These are phyloP conservation scores for Dicaeum eximium DNA, from an alignment of 2,113 vertebrate species.

Conservation along the genomic window DNA sequence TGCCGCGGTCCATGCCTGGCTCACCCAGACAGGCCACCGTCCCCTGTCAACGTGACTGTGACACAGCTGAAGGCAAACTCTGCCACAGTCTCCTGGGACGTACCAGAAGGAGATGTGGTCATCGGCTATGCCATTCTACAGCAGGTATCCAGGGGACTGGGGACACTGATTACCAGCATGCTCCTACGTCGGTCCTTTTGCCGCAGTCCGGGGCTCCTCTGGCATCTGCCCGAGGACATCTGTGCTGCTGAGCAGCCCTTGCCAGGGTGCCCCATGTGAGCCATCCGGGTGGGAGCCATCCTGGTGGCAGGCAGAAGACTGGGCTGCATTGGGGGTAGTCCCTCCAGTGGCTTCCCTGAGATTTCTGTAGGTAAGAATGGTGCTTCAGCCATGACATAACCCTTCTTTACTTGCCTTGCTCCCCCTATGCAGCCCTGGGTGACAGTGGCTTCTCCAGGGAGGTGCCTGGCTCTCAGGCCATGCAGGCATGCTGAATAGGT, in stretches of 20 bases:
- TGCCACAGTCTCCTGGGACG: conserved; percentile 94
- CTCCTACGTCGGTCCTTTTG: background rate
- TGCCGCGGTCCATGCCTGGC: background rate
- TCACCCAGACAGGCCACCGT: conserved; percentile 86
- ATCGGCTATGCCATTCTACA: conserved; percentile 97
- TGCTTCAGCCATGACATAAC: background rate
- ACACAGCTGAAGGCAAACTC: conserved; percentile 93
- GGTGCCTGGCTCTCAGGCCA: background rate
- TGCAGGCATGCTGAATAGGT: background rate
- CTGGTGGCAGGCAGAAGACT: background rate
- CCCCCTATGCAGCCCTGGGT: background rate
- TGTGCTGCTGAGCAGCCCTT: background rate
- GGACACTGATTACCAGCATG: background rate
- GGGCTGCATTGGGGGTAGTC: background rate
- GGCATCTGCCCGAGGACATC: background rate
- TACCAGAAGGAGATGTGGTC: conserved; percentile 93
- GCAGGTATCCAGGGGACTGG: conserved; percentile 77
- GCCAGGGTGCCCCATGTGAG: background rate
- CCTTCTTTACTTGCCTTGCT: background rate
- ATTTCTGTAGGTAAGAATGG: background rate
- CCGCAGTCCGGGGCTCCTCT: background rate
- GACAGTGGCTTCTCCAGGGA: background rate
- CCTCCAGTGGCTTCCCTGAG: background rate
- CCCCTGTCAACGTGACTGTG: conserved; percentile 95
- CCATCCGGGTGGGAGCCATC: too few relatives aligned